Conservation (phyloP, 2,888 invertebrate genomes). For the Taphrorychus bicolor region DNA sequence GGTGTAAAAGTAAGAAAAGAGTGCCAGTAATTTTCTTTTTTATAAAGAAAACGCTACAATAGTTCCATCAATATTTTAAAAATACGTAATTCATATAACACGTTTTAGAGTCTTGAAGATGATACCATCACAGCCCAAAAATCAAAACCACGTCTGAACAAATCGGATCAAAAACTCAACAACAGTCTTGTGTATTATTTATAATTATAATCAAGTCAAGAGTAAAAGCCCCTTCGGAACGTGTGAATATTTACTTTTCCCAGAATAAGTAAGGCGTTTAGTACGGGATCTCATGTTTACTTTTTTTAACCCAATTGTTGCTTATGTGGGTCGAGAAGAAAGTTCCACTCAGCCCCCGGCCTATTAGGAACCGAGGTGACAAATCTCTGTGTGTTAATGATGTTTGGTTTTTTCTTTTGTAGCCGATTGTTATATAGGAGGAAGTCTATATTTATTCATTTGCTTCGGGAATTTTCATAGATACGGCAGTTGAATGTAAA, state of each 20-base stretch:
- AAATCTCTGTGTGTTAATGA: not conserved
- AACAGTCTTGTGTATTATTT: not conserved
- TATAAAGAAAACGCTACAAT: too few relatives aligned
- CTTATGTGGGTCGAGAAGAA: not conserved
- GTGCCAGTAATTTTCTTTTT: too few relatives aligned
- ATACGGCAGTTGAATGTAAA: not conserved
- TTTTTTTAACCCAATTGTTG: not conserved
- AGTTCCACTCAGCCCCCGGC: not conserved
- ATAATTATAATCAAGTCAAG: not conserved
- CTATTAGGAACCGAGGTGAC: not conserved
- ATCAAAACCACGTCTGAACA: too few relatives aligned
- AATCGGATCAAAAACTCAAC: not conserved
- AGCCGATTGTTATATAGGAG: too few relatives aligned
- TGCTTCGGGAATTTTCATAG: not conserved
- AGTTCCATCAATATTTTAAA: too few relatives aligned
- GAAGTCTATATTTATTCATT: conserved; percentile 6
- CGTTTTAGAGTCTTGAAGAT: too few relatives aligned
- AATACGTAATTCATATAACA: too few relatives aligned
- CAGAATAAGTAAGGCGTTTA: not conserved
- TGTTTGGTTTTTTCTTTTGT: conserved; percentile 6
- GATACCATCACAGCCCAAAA: too few relatives aligned
- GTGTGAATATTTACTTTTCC: conserved; percentile 3
- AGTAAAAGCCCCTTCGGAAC: not conserved
- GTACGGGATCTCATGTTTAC: not conserved
- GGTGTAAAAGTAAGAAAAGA: too few relatives aligned